Base-by-base conservation (phyloP, 2,888 invertebrate species). In the Arge pagana region DNA sequence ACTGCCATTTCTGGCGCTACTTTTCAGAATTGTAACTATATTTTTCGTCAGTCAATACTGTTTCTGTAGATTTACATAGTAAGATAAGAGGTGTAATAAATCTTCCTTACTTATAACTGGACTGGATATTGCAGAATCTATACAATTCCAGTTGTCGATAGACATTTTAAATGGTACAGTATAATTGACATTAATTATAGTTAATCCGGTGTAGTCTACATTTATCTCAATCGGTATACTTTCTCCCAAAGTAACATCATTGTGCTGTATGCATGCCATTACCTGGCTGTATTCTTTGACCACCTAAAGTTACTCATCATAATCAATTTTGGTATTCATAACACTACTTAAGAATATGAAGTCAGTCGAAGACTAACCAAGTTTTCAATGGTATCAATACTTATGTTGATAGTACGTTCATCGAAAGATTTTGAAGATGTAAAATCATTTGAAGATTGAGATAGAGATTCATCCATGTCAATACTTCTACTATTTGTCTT, bases 101-200 rank as follows among this genome's bases (percentile, higher is more conserved):
- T 11, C 18, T n/a, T n/a, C 26, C 39, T 57, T 64, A 71, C 71
- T 61, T 45, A 71, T 49, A 23, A 71, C 24, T 8, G 71, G 71
- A 2, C 48, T 50, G 1, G 70, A 68, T 24, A 70, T 60, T 4
- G 64, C 21, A 2, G 56, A 15, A 15, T 58, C 48, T 7, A 68
- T 37, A 13, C 26, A 55, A 3, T 52, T 54, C 4, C 40, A 51
- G 21, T 64, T 40, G 3, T 50, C 35, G 3, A 48, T 2, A 7
- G 33, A 15, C 24, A 65, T 39, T 5, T 58, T 37, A 15, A 67
- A 54, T 10, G 50, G n/a, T 2, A 57, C 52, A 1, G 39, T 18
- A 30, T 60, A 68, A 48, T 70, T 48, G 26, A 70, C 57, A 2
- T 41, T 31, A 15, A 60, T 48, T 19, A 40, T 18, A 7, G 33